Base-by-base conservation (phyloP, 2,113 vertebrate genomes). In the Seriola dumerili region DNA sequence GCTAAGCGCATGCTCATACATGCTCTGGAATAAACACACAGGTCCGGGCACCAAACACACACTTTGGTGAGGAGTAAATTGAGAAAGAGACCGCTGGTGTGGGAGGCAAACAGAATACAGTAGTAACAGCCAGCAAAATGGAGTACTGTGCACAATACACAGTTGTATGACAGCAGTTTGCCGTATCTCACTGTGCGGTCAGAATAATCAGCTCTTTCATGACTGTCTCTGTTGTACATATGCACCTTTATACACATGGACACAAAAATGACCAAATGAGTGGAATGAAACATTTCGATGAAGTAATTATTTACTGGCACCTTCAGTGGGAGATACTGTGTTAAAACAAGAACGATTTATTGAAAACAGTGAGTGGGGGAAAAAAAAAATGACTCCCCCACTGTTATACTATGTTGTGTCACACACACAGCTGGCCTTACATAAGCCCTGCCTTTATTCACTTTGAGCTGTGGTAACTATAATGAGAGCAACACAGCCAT, bases 401-500 rank as follows among this genome's bases (percentile, higher is more conserved):
- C 80, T 85, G 80, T 84, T 89, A 77, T 84, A 75, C 25, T 67
- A 64, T 84, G 69, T 80, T 76, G 84, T 86, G 83, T 81, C 83
- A 76, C 79, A 80, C 76, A 70, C 84, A 83, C 85, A 90, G 76
- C 90, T 87, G 85, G 80, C 88, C 76, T 63, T 16, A 42, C 78
- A 75, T 79, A 67, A 72, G 78, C 57, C 55, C 63, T 68, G 79
- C 85, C 80, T 77, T 59, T 68, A 58, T 72, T 88, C 76, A 65
- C 76, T 80, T 76, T 73, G 86, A 88, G 74, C 87, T 69, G 38
- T 14, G 12, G 70, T 85, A 71, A 65, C 86, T 55, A 48, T 90
- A 92, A 93, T 89, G 86, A 91, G 87, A 83, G 44, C 75, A 79
- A 74, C 71, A 74, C 64, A 48, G 71, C 85, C 91, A 80, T 87